Percentiles rank a stretch among this genome's conserved stretches.
phyloP scores from a whole-genome alignment of 2,888 invertebrate species.

The Ligdia adustata region DNA sequence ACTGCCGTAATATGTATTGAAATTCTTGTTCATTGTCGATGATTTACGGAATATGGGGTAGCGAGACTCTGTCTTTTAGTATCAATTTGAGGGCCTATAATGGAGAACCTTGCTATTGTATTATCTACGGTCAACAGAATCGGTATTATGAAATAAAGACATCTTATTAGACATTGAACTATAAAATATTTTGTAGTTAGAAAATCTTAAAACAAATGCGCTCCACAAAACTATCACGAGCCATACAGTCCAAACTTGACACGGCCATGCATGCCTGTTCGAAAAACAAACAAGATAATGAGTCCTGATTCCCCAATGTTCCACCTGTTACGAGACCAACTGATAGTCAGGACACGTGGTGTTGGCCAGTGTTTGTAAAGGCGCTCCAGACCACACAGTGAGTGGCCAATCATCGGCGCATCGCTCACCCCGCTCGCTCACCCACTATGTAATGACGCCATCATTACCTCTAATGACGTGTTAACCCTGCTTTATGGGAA shows the following conservation, averaged over 20 bases:
- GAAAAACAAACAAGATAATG: conserved; percentile 37
- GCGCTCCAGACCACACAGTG: conserved; percentile 77
- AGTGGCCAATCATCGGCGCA: conserved; percentile 74
- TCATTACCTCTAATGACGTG: conserved; percentile 84
- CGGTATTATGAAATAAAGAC: no score
- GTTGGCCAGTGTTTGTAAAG: conserved; percentile 63
- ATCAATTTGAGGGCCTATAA: conserved; percentile 29
- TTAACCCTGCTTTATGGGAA: conserved; percentile 84
- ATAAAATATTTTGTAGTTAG: no score
- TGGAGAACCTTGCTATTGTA: not conserved
- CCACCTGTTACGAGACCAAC: conserved; percentile 41
- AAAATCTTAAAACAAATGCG: not conserved
- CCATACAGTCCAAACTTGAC: conserved; percentile 11
- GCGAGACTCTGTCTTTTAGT: conserved; percentile 48
- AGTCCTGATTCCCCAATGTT: conserved; percentile 33
- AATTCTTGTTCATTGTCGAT: conserved; percentile 59
- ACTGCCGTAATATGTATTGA: conserved; percentile 44
- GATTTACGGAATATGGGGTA: conserved; percentile 61
- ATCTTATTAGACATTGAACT: no score
- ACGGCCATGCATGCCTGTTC: conserved; percentile 16
- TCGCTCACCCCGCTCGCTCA: conserved; percentile 47
- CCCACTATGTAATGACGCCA: conserved; percentile 78
- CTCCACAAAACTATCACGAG: conserved; percentile 16
- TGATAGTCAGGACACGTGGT: conserved; percentile 59
- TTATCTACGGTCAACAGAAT: no score